Conservation (phyloP, 2,888 invertebrate genomes). For the Nymphalis urticae region DNA sequence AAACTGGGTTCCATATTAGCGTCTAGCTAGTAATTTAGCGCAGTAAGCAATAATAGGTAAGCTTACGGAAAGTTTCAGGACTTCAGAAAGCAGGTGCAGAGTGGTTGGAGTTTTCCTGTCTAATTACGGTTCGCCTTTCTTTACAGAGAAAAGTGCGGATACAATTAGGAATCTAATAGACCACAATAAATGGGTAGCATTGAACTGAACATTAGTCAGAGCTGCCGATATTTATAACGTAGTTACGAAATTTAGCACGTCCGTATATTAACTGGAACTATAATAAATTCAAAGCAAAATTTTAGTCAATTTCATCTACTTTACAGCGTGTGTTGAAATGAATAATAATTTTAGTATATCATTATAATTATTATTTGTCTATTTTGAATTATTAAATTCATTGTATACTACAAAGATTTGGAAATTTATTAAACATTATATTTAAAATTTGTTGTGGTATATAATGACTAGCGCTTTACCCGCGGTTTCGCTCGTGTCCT, state of each 20-base stretch:
- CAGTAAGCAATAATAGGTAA: no score
- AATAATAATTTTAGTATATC: no score
- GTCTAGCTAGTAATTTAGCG: no score
- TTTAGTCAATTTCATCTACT: background rate
- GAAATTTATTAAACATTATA: no score
- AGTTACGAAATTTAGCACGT: slow-evolving; percentile 64
- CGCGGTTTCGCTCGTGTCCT: no score
- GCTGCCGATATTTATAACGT: slow-evolving; percentile 65
- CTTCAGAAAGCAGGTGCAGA: background rate
- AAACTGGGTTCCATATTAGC: no score
- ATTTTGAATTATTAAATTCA: no score
- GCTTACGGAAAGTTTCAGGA: background rate
- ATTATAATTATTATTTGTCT: no score
- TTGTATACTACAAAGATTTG: no score
- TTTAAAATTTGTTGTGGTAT: no score
- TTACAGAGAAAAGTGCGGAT: slow-evolving; percentile 5
- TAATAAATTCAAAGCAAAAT: slow-evolving; percentile 47
- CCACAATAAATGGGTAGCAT: slow-evolving; percentile 5
- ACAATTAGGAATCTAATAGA: slow-evolving; percentile 10
- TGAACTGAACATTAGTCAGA: slow-evolving; percentile 55
- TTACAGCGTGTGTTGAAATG: background rate
- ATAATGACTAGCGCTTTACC: no score
- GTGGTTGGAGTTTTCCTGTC: slow-evolving; percentile 2
- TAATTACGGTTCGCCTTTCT: slow-evolving; percentile 6
- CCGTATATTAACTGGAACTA: slow-evolving; percentile 53